Evolutionary conservation across 1,140 invertebrate genomes (phyloP).

Genomic region (Drosophila oshimai): DNA sequence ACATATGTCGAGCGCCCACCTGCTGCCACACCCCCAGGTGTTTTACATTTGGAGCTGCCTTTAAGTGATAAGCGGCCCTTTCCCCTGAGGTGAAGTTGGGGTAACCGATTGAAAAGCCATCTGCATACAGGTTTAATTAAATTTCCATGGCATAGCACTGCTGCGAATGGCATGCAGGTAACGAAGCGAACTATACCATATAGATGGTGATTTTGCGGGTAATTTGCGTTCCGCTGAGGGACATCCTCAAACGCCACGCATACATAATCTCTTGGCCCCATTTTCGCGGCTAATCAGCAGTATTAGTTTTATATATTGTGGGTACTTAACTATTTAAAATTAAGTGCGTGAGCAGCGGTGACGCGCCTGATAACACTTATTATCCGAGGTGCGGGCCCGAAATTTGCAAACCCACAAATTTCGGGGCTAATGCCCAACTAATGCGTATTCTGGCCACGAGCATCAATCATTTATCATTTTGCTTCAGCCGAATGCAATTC

Average conservation of each 20-base stretch:
- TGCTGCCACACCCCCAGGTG: conserved; percentile 2
- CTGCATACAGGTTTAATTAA: conserved; percentile 54
- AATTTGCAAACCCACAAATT: not conserved
- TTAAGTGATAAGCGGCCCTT: conserved; percentile 51
- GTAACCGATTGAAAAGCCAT: conserved; percentile 71
- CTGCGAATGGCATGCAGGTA: conserved; percentile 23
- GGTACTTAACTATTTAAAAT: conserved; percentile 58
- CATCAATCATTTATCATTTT: conserved; percentile 41
- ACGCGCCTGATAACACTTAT: conserved; percentile 30
- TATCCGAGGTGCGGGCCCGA: conserved; percentile 2
- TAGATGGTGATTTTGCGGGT: conserved; percentile 46
- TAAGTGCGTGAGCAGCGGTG: conserved; percentile 25
- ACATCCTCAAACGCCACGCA: conserved; percentile 34
- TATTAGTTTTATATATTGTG: conserved; percentile 48
- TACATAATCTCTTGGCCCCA: conserved; percentile 70
- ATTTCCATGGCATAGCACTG: conserved; percentile 35
- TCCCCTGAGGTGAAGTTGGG: not conserved
- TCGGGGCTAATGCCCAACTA: conserved; percentile 11
- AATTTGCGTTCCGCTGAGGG: conserved; percentile 51
- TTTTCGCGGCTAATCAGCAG: conserved; percentile 59
- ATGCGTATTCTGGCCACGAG: conserved; percentile 28
- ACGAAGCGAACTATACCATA: not conserved
- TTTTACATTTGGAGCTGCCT: conserved; percentile 30
- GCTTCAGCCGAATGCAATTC: conserved; percentile 35
- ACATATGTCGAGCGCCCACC: conserved; percentile 51